Conservation (phyloP, 2,113 vertebrate genomes). For the Regulus satrapa region DNA sequence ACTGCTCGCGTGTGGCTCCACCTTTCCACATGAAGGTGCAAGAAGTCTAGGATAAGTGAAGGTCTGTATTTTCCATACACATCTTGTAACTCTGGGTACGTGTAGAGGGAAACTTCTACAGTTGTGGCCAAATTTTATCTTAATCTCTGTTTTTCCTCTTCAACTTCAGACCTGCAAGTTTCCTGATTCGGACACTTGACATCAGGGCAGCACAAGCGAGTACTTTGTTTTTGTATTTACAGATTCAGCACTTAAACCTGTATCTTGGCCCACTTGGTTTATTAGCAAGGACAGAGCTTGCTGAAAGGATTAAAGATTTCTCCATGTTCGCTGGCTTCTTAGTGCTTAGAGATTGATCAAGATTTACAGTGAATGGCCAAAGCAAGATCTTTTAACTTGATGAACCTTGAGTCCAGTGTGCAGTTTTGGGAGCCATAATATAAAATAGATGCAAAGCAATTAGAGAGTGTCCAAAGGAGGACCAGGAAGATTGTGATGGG, state of each 20-base stretch:
- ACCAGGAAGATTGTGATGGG: no score
- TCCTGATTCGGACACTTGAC: background rate
- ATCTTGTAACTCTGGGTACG: background rate
- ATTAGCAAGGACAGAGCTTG: background rate
- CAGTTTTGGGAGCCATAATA: background rate
- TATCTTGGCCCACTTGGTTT: background rate
- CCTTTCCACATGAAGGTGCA: background rate
- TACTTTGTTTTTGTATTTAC: background rate
- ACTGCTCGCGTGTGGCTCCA: rapidly evolving
- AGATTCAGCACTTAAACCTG: background rate
- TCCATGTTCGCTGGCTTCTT: background rate
- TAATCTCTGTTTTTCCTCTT: background rate
- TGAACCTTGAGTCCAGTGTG: background rate
- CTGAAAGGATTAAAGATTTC: background rate
- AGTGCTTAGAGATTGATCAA: background rate
- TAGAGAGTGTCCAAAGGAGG: background rate
- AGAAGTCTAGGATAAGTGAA: background rate
- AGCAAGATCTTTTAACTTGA: background rate
- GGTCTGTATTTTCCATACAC: background rate
- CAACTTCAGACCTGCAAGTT: background rate
- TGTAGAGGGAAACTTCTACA: background rate
- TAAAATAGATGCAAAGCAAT: background rate
- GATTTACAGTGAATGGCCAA: background rate
- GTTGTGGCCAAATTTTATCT: background rate
- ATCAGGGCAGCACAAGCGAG: background rate